A percentile compares a stretch with the other conserved stretches of the same genome.
These are phyloP conservation scores for Xanthia togata DNA, from an alignment of 2,888 invertebrate species.

Conservation along the genomic window DNA sequence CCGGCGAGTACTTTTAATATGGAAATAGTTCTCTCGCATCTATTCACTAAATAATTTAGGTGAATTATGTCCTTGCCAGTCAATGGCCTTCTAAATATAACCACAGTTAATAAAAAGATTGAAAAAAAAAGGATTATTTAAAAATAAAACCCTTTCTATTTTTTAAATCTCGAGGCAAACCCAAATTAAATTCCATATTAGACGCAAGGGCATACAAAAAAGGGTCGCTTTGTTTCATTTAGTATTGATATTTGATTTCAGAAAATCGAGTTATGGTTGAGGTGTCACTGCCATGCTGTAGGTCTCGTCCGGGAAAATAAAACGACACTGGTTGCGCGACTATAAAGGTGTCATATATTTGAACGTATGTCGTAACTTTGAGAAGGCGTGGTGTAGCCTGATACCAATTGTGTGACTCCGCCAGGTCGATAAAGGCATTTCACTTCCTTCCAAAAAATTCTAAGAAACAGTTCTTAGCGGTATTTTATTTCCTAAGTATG, in stretches of 20 bases:
- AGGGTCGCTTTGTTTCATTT: conserved; percentile 44
- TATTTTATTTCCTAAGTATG: neutral
- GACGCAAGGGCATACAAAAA: conserved; percentile 8
- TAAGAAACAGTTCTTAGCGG: neutral
- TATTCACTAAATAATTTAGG: too few relatives aligned
- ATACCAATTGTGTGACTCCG: conserved; percentile 35
- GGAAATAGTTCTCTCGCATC: too few relatives aligned
- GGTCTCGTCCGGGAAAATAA: conserved; percentile 45
- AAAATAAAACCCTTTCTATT: conserved; percentile 4
- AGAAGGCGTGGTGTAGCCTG: conserved; percentile 8
- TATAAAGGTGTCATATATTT: conserved; percentile 33
- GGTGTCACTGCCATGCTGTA: conserved; percentile 23
- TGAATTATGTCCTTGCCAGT: neutral
- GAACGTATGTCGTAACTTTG: conserved; percentile 30
- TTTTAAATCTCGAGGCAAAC: conserved; percentile 9
- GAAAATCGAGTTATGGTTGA: conserved; percentile 44
- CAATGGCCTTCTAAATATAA: neutral
- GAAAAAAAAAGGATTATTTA: neutral
- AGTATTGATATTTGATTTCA: conserved; percentile 57
- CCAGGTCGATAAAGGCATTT: conserved; percentile 10
- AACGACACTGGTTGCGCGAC: conserved; percentile 44
- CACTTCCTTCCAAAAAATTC: conserved; percentile 5
- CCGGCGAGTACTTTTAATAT: too few relatives aligned
- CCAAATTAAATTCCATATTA: conserved; percentile 21
- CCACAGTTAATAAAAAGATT: neutral